Base-by-base conservation (phyloP, 2,888 invertebrate genomes). In the Anodontia alba region DNA sequence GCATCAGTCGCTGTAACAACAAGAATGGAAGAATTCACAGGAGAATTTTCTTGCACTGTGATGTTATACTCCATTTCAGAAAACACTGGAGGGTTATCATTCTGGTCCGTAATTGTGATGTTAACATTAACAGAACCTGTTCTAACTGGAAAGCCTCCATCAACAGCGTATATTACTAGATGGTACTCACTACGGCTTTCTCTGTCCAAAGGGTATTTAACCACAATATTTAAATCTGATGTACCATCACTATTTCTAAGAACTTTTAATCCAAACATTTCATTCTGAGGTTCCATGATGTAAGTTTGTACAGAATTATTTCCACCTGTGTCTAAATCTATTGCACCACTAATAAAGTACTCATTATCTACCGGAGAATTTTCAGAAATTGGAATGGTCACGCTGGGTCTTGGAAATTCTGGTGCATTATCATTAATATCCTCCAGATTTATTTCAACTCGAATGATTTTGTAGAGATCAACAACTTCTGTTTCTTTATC, bases 1-100 rank as follows among this genome's bases (percentile, higher is more conserved):
- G 96, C 96, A 93, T 99, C 99, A 3, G 96, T 96, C 0, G 99
- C 98, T 23, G 96, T 96, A 0, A 99, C 97, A 42, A 83, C 78
- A 8, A 92, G 67, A 31, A 92, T 88, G 0, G 90, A 86, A 1
- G 87, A 80, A 26, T 80, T 81, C 0, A 89, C 70, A 12, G 89
- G 81, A 7, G 78, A 80, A 70, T 91, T 91, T 84, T 92, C 92
- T 67, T 85, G 80, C 0, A 92, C 85, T 26, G 86, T 86, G 20
- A 88, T 83, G 43, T 88, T 84, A 76, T 91, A 92, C 54, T 83
- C 84, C 15, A 70, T 73, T 62, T 88, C 76, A 12, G 83, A 79
- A 74, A 92, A 92, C 23, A 84, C 67, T 2, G 92, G 92, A 31
- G 72, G 68, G 73, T 92, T 92, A 75, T 92, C 92, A 79, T 92